Conservation (phyloP, 2,888 invertebrate genomes). For the Elysia crispata region DNA sequence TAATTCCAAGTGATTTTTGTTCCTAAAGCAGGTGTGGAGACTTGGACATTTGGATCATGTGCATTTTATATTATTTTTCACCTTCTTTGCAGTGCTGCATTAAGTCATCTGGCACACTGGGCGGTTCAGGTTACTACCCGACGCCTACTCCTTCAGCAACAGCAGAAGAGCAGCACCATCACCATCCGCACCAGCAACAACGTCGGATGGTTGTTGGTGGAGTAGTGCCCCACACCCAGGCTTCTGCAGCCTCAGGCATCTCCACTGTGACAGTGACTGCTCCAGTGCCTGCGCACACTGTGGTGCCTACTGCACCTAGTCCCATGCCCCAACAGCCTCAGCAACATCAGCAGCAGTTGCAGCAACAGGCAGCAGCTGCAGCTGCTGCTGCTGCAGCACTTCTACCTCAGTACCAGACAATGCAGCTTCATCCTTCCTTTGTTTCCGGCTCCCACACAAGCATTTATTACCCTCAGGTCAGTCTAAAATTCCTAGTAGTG, state of each 20-base stretch:
- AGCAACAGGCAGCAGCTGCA: conserved; percentile 30
- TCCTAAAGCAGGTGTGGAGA: too few relatives aligned
- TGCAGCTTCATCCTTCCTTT: conserved; percentile 29
- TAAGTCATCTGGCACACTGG: conserved; percentile 47
- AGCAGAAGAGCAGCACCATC: conserved; percentile 37
- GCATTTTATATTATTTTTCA: too few relatives aligned
- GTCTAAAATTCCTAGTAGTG: neutral
- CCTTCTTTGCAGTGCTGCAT: conserved; percentile 44
- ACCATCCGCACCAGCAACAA: neutral
- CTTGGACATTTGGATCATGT: too few relatives aligned
- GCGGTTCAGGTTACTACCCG: conserved; percentile 45
- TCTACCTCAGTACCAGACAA: conserved; percentile 6
- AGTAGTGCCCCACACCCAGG: conserved; percentile 38
- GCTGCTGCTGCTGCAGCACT: neutral
- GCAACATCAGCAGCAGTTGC: conserved; percentile 32
- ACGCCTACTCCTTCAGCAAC: neutral
- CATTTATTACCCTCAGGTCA: conserved; percentile 44
- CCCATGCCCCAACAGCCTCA: conserved; percentile 12
- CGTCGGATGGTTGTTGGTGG: neutral
- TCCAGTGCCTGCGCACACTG: conserved; percentile 31
- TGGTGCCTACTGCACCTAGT: conserved; percentile 40
- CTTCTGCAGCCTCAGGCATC: neutral
- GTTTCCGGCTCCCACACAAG: conserved; percentile 31
- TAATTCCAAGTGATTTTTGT: too few relatives aligned
- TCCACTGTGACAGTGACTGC: too few relatives aligned